Evolutionary conservation across 2,888 invertebrate species (phyloP).

Genomic region (Pterostichus niger): DNA sequence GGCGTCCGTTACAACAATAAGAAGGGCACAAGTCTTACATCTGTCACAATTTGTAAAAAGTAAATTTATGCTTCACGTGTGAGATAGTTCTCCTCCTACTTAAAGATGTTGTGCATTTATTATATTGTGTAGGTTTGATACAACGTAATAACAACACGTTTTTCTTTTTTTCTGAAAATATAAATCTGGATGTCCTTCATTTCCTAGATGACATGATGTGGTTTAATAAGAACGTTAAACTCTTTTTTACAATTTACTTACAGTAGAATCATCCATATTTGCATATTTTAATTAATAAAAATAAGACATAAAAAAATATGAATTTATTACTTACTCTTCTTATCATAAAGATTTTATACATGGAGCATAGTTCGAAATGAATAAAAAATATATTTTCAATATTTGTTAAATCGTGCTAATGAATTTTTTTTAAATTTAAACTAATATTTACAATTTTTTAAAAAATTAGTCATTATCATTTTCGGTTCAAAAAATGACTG

Average conservation of each 20-base stretch:
- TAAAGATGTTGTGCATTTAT: slow-evolving; percentile 37
- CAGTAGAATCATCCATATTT: slow-evolving; percentile 3
- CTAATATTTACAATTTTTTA: too few relatives aligned
- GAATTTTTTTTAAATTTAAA: too few relatives aligned
- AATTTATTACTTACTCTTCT: slow-evolving; percentile 8
- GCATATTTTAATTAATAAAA: slow-evolving; percentile 36
- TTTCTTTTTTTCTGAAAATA: slow-evolving; percentile 33
- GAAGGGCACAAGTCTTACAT: not conserved
- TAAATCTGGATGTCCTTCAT: slow-evolving; percentile 35
- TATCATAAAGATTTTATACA: not conserved
- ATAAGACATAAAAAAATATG: not conserved
- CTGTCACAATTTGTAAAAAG: slow-evolving; percentile 17
- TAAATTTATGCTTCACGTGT: slow-evolving; percentile 28
- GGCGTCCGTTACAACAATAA: not conserved
- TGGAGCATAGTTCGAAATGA: too few relatives aligned
- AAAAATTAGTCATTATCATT: too few relatives aligned
- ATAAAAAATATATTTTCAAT: too few relatives aligned
- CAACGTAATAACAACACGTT: slow-evolving; percentile 29
- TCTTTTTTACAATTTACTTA: slow-evolving; percentile 11
- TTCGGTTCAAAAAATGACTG: too few relatives aligned
- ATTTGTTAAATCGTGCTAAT: too few relatives aligned
- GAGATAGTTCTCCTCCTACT: slow-evolving; percentile 31
- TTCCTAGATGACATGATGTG: slow-evolving; percentile 7
- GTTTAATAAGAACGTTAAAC: slow-evolving; percentile 31
- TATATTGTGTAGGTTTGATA: slow-evolving; percentile 12